Evolutionary conservation across 2,797 vertebrate species (phyloP), one percentile per base, ranked within the genome.

Genomic region (Pipistrellus kuhlii): DNA sequence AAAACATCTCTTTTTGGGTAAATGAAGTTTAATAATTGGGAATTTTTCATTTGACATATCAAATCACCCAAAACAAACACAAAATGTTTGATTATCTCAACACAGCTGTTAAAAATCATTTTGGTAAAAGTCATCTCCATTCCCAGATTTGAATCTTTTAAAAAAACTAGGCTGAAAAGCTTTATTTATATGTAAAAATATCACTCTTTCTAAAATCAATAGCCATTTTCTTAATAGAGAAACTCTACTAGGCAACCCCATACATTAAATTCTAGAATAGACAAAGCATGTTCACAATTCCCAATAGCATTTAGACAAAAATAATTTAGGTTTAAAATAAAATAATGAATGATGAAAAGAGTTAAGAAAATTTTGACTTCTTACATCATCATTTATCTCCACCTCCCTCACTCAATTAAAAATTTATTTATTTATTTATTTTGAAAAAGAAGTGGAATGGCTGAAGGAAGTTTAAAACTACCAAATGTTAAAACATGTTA

Each of bases 31-130:
- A 89, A 73, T 85, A 92, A 55, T 8, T 69, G 73, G 21, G 17
- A 88, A 69, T 55, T 62, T 87, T 78, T 94, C 41, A 76, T 71
- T 18, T 71, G 25, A 85, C 57, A 73, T 73, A 94, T 85, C 6
- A 93, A 88, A 82, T 73, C 41, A 85, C 46, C 46, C 27, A 80
- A 91, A 83, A 57, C 59, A 86, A 82, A 83, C 8, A 90, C 6
- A 66, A 85, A 87, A 71, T 18, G 27, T 75, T 87, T 81, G n/a
- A 87, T 88, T 80, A 53, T 91, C 48, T 94, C 69, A 88, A 57
- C 64, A 94, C 69, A 95, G 92, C 51, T 88, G 35, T 55, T 88
- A 90, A 86, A 68, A 93, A 72, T 94, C 53, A 81, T 85, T 72
- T 93, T 87, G 32, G 75, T 78, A 85, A 88, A 80, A 77, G 27